phyloP scores from a whole-genome alignment of 92 coral and sea anemone species.

The Zoanthus sociatus region DNA sequence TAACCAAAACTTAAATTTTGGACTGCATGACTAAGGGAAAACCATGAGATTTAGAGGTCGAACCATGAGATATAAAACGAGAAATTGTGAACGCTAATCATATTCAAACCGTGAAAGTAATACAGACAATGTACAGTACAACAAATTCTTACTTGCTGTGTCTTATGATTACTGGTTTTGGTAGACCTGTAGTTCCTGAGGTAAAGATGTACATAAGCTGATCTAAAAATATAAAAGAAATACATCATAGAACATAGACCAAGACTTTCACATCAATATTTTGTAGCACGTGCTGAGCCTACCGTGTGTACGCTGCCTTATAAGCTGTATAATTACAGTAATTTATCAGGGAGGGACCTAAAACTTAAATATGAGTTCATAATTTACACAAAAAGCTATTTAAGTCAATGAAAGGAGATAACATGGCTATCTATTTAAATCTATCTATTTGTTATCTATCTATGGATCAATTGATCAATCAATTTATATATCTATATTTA shows the following conservation, averaged over 20 bases:
- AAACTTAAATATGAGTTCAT: background rate
- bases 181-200: constrained; percentile 97
- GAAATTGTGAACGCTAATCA: background rate
- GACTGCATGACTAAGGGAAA: background rate
- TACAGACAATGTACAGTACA: background rate
- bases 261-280: too few species aligned
- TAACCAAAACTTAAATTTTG: background rate
- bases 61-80: background rate
- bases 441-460: too few species aligned
- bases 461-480: too few species aligned
- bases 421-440: too few species aligned
- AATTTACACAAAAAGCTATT: background rate
- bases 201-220: constrained; percentile 85
- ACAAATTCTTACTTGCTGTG: constrained; percentile 64
- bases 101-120: background rate
- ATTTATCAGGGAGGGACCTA: too few species aligned
- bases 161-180: constrained; percentile 87
- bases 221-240: constrained; percentile 57
- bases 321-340: too few species aligned
- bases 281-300: too few species aligned
- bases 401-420: too few species aligned
- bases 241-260: background rate
- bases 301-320: too few species aligned
- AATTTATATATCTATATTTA: too few species aligned
- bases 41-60: background rate